Evolutionary conservation across 2,113 vertebrate species (phyloP).

Genomic region (Columba janthina): DNA sequence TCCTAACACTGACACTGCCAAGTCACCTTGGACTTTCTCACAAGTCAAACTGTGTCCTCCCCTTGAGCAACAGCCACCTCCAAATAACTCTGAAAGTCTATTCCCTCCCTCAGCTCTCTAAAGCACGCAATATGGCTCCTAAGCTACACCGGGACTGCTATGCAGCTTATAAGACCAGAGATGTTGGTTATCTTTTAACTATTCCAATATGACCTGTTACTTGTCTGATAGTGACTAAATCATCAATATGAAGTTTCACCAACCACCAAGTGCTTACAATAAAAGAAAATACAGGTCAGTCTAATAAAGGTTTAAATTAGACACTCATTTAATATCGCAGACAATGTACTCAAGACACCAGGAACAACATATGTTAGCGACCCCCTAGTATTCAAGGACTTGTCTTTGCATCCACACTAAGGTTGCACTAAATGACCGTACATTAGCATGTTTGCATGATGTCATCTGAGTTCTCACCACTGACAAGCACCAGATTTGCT

Average conservation of each 20-base stretch:
- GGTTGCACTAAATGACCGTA: neutral
- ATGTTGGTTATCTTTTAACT: neutral
- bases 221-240: neutral
- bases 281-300: neutral
- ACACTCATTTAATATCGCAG: neutral
- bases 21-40: neutral
- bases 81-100: neutral
- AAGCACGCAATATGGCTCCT: rapidly evolving
- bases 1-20: neutral
- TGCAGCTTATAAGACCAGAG: neutral
- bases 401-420: neutral
- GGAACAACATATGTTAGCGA: neutral
- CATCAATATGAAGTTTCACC: neutral
- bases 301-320: neutral
- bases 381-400: rapidly evolving
- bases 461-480: neutral
- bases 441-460: neutral
- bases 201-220: neutral
- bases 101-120: neutral
- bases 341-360: neutral
- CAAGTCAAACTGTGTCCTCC: neutral
- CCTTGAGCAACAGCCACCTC: neutral
- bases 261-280: neutral
- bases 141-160: neutral
- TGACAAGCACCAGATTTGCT: neutral